phyloP scores from a whole-genome alignment of 1,140 invertebrate species.

The Hylaeus volcanicus region DNA sequence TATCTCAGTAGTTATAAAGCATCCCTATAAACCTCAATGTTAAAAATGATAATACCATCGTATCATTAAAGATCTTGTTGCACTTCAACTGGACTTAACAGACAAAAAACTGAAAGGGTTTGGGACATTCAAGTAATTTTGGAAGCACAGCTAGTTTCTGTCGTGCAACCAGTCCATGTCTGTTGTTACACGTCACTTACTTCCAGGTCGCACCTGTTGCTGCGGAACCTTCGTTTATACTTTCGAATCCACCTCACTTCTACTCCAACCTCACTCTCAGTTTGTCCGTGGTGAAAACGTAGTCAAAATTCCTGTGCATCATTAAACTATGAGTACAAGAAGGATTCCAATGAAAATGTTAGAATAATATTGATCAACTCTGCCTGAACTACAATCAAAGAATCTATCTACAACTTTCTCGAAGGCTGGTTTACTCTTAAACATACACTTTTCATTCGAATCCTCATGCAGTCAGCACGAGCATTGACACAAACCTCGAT shows the following conservation, averaged over 20 bases:
- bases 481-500: conserved; percentile 34
- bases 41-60: neutral
- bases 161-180: conserved; percentile 77
- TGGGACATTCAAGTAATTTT: conserved; percentile 71
- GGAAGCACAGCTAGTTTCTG: conserved; percentile 76
- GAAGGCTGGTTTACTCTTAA: neutral
- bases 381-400: neutral
- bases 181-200: conserved; percentile 77
- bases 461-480: conserved; percentile 56
- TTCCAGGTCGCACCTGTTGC: conserved; percentile 74
- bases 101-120: conserved; percentile 64
- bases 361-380: neutral
- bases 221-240: conserved; percentile 74
- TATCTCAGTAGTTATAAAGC: neutral
- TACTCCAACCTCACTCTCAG: conserved; percentile 79
- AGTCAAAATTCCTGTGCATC: conserved; percentile 78
- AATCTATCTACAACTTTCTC: neutral
- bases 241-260: conserved; percentile 77
- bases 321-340: conserved; percentile 74
- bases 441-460: conserved; percentile 60
- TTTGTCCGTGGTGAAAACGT: conserved; percentile 78
- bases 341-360: conserved; percentile 68
- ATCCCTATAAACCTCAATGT: neutral
- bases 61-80: conserved; percentile 50
- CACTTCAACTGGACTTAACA: conserved; percentile 69